phyloP scores from a whole-genome alignment of 2,888 invertebrate species.

The Mesoligia furuncula region DNA sequence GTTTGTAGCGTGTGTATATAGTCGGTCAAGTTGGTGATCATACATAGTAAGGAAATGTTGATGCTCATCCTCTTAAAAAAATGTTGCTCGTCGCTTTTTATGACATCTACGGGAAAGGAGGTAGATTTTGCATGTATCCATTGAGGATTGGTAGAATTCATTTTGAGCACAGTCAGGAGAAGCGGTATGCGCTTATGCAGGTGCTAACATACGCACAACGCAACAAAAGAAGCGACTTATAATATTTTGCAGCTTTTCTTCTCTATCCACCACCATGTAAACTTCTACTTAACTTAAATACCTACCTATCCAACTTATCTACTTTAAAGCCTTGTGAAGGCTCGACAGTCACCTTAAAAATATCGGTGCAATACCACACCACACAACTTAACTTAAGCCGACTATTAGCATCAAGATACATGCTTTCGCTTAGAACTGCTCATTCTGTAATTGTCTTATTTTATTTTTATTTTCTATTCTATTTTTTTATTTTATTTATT shows the following conservation, averaged over 20 bases:
- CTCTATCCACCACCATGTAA: constrained; percentile 23
- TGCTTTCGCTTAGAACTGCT: not conserved
- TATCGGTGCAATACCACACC: constrained; percentile 15
- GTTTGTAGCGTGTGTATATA: not conserved
- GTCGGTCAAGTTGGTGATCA: not conserved
- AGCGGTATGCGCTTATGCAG: not conserved
- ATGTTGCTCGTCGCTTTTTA: not conserved
- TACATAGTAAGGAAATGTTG: not conserved
- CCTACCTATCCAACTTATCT: not conserved
- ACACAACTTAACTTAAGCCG: not conserved
- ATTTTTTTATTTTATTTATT: too few relatives aligned
- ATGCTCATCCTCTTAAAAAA: not conserved
- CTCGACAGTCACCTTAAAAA: not conserved
- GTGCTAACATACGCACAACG: not conserved
- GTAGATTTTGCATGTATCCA: not conserved
- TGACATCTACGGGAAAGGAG: not conserved
- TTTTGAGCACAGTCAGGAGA: not conserved
- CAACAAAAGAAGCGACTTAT: constrained; percentile 2
- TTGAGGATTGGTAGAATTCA: not conserved
- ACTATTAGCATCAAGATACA: not conserved
- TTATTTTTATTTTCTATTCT: too few relatives aligned
- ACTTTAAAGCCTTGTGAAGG: not conserved
- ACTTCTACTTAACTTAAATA: constrained; percentile 12
- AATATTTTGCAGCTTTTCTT: not conserved
- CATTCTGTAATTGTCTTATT: not conserved